phyloP scores from a whole-genome alignment of 1,140 invertebrate genomes.

The Anadara kagoshimensis region DNA sequence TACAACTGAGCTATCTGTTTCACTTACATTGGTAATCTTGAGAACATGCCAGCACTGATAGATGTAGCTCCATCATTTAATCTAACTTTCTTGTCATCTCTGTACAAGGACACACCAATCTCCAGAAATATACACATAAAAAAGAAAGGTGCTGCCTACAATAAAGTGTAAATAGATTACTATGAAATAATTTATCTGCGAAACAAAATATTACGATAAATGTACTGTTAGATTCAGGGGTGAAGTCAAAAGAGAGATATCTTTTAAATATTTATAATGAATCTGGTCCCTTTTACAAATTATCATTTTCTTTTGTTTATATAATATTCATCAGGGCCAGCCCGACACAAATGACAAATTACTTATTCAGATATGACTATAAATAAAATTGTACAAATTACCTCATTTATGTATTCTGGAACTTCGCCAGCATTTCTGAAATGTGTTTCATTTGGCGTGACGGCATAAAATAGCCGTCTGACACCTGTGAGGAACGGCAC shows the following conservation, averaged over 20 bases:
- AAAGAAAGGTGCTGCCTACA: constrained; percentile 87
- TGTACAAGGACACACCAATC: constrained; percentile 80
- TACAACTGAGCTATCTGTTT: background rate
- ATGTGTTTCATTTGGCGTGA: constrained; percentile 80
- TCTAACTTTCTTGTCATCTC: constrained; percentile 77
- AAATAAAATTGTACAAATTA: constrained; percentile 68
- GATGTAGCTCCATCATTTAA: constrained; percentile 87
- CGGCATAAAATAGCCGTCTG: constrained; percentile 79
- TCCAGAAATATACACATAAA: constrained; percentile 83
- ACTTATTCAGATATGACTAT: no score
- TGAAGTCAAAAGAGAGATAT: no score
- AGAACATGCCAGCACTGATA: constrained; percentile 84
- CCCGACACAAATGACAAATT: no score
- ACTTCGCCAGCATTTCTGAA: constrained; percentile 81
- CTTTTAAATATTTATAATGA: no score
- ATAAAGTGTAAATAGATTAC: no score
- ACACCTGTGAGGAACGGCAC: constrained; percentile 29
- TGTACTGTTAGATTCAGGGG: no score
- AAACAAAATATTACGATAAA: background rate
- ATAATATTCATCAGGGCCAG: no score
- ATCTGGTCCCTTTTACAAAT: no score
- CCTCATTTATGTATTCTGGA: constrained; percentile 83
- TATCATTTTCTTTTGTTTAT: no score
- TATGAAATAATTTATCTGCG: background rate
- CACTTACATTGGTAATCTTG: constrained; percentile 84